Evolutionary conservation across 2,797 vertebrate genomes (phyloP).

Genomic region (Knipowitschia caucasica): DNA sequence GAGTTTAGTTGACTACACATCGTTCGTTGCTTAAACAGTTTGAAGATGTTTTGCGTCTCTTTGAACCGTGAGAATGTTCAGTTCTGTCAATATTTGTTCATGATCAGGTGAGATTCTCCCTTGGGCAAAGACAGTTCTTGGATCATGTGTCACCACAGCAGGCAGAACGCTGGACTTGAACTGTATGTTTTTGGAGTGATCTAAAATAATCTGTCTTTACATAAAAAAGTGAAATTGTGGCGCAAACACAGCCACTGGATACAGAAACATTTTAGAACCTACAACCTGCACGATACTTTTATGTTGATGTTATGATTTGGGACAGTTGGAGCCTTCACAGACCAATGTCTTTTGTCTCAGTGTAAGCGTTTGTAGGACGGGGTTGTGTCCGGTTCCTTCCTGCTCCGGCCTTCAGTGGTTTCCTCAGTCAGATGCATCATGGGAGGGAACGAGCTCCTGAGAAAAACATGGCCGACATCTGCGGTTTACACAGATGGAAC

Average conservation of each 20-base stretch:
- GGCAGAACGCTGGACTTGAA: background rate
- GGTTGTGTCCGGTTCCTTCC: conserved; percentile 56
- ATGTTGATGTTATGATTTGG: too few species aligned
- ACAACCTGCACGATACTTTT: too few species aligned
- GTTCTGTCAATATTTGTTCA: conserved; percentile 44
- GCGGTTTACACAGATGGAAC: background rate
- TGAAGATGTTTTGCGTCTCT: conserved; percentile 8
- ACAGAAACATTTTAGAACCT: too few species aligned
- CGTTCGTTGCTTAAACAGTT: too few species aligned
- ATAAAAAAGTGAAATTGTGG: too few species aligned
- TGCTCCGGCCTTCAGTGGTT: conserved; percentile 35
- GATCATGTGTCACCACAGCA: background rate
- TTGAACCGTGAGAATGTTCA: conserved; percentile 10
- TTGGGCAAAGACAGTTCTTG: background rate
- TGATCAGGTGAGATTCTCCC: conserved; percentile 14
- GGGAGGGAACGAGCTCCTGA: conserved; percentile 14
- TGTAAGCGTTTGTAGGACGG: conserved; percentile 17
- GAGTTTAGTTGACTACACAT: too few species aligned
- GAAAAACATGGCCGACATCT: conserved; percentile 10
- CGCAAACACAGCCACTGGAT: too few species aligned
- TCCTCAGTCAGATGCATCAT: conserved; percentile 31
- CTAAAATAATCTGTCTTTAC: too few species aligned
- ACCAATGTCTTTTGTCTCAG: background rate
- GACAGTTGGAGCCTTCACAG: conserved; percentile 5
- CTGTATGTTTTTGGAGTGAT: too few species aligned